Evolutionary conservation across 2,888 invertebrate species (phyloP), one percentile per base, ranked within the genome.

Genomic region (Eilema griseolum): DNA sequence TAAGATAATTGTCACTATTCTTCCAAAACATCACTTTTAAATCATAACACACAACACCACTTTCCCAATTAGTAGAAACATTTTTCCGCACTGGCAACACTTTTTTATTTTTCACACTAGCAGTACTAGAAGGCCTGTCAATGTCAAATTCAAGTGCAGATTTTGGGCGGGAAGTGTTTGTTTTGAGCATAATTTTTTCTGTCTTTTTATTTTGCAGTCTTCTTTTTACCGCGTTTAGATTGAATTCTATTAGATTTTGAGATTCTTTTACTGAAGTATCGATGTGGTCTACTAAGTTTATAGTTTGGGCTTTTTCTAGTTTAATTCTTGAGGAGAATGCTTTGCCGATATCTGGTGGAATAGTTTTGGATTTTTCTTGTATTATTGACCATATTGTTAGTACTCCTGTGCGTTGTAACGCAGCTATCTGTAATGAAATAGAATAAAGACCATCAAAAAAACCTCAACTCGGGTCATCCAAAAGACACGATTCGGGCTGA

Each of bases 291-390:
- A 81, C 66, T 56, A 95, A 72, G 46, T 85, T 74, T 41, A 95
- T 88, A 0, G 84, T 89, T 83, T 93, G 92, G 1, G 76, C 82
- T 74, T 86, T 91, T 74, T 93, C 92, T 10, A 94, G 76, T 69
- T 86, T 92, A 70, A 93, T 86, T 88, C 88, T 93, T 0, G 95
- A 94, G 90, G 93, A 92, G 71, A 85, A 93, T 0, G 95, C 92
- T 81, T 91, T 93, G 5, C 94, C 94, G 0, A 92, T 86, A 31
- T 95, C 94, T 20, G 78, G 78, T 0, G 77, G 67, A 3, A 71
- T 52, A 1, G 73, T 79, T 78, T 86, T 88, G 0, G 80, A 73
- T 78, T 88, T 94, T 28, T 94, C 92, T 83, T 92, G 92, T 31
- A 92, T 84, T 77, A 95, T 89, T 0, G 88, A 90, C 94, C 95